Percentiles rank a stretch among this genome's conserved stretches.
Evolutionary conservation across 2,888 invertebrate species (phyloP).

Genomic region (Podabrus alpinus): DNA sequence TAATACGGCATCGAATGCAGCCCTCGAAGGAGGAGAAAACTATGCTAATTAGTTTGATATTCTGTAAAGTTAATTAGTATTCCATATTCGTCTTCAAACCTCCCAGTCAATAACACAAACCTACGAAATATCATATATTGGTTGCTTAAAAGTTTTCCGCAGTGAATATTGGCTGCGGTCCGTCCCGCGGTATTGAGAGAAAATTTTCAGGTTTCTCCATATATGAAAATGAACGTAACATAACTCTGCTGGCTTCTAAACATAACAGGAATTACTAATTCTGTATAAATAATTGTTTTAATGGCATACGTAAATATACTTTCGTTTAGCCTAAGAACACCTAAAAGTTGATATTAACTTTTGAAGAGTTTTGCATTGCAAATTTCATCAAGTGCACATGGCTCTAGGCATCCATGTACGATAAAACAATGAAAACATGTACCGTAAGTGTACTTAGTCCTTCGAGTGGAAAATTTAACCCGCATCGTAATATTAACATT

Average conservation of each 20-base stretch:
- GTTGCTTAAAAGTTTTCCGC: no score
- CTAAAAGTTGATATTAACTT: constrained; percentile 1
- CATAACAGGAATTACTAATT: not conserved
- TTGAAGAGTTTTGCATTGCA: constrained; percentile 3
- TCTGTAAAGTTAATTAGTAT: no score
- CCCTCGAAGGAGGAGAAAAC: no score
- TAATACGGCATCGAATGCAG: no score
- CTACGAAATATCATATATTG: no score
- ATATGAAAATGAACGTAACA: not conserved
- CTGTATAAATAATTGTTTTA: not conserved
- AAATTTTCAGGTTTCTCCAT: not conserved
- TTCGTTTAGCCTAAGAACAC: not conserved
- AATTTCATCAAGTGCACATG: constrained; percentile 3
- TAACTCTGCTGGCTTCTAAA: not conserved
- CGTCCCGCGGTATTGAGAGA: not conserved
- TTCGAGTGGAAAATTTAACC: not conserved
- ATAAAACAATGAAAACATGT: constrained; percentile 1
- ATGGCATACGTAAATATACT: not conserved
- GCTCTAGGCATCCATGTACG: not conserved
- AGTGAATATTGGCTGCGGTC: no score
- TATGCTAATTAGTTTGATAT: no score
- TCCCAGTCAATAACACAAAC: no score
- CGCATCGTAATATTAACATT: not conserved
- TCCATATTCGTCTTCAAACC: no score
- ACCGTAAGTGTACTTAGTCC: not conserved